Conservation (phyloP, 2,797 vertebrate genomes). For the Anas acuta region DNA sequence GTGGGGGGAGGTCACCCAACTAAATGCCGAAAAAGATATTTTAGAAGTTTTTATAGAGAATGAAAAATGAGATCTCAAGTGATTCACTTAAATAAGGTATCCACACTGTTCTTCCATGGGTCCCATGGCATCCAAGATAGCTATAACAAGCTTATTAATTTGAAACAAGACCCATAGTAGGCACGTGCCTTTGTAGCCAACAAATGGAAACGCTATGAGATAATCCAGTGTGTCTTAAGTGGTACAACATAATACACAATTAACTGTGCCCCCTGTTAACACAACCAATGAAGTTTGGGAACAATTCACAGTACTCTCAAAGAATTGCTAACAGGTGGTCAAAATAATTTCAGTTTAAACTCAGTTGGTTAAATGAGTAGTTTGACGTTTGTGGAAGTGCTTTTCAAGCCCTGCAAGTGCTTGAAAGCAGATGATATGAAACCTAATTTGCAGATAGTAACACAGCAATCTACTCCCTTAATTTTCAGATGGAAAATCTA, state of each 20-base stretch:
- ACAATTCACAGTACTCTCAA: not conserved
- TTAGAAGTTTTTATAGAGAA: not conserved
- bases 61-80: not conserved
- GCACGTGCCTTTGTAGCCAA: not conserved
- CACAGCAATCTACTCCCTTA: not conserved
- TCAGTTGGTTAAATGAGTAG: not conserved
- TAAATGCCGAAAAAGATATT: not conserved
- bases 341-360: not conserved
- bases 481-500: not conserved
- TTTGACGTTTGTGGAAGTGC: not conserved
- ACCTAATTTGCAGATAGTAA: not conserved
- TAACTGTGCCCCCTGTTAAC: not conserved
- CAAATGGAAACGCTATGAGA: not conserved
- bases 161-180: fast-evolving
- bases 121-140: not conserved
- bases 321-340: not conserved
- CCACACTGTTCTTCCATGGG: not conserved
- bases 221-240: not conserved
- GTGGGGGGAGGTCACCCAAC: fast-evolving
- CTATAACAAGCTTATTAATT: not conserved
- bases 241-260: not conserved
- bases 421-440: not conserved
- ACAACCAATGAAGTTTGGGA: not conserved
- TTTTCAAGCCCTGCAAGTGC: not conserved
- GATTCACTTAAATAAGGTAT: not conserved